These are phyloP conservation scores for Polymixis flavicincta DNA, from an alignment of 2,888 invertebrate species.

Conservation along the genomic window DNA sequence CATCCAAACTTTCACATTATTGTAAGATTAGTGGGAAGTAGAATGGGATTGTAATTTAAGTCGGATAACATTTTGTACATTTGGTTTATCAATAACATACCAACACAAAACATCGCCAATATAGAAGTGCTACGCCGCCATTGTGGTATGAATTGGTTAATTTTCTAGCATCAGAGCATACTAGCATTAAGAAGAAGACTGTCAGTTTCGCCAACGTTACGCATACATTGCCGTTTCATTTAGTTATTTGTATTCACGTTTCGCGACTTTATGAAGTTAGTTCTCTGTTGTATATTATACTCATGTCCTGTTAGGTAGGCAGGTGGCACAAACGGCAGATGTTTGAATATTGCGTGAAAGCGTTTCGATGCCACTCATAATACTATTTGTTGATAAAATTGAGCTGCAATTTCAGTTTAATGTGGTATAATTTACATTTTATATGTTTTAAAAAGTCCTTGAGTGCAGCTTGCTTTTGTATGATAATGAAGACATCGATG, in stretches of 20 bases:
- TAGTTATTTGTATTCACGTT: not conserved
- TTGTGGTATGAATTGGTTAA: not conserved
- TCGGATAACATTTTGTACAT: not conserved
- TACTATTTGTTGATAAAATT: slow-evolving; percentile 44
- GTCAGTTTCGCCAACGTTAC: not conserved
- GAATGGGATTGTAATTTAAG: no score
- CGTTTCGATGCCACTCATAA: slow-evolving; percentile 45
- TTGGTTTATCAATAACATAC: not conserved
- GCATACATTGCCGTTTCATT: not conserved
- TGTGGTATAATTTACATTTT: slow-evolving; percentile 3
- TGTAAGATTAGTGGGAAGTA: no score
- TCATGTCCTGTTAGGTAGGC: slow-evolving; percentile 72
- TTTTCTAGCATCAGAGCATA: not conserved
- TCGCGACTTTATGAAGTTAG: not conserved
- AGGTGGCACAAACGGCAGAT: slow-evolving; percentile 69
- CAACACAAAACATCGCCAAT: not conserved
- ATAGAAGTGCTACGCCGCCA: no score
- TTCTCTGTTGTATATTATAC: slow-evolving; percentile 24
- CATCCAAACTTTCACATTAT: no score
- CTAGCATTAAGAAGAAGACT: not conserved
- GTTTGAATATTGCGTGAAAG: slow-evolving; percentile 53
- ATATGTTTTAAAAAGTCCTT: not conserved
- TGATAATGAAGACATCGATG: not conserved
- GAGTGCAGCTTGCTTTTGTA: not conserved
- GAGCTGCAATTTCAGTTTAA: slow-evolving; percentile 22